A percentile compares a stretch with the other conserved stretches of the same genome.
These are phyloP conservation scores for Sapajus apella DNA, from an alignment of 2,113 vertebrate genomes.

Conservation along the genomic window DNA sequence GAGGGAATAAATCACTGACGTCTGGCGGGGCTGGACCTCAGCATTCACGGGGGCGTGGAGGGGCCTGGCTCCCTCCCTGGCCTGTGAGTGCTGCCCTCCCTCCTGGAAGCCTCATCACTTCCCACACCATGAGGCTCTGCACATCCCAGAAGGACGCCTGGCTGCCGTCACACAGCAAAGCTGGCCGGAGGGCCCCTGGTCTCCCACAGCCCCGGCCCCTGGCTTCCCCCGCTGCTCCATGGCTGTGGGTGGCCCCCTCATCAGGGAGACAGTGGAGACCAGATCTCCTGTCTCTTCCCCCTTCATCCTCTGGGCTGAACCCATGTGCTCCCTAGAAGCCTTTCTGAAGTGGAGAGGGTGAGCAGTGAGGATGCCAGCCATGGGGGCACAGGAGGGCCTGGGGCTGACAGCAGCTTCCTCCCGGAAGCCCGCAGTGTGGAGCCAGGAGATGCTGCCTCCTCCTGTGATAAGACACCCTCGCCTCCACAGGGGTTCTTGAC, in stretches of 20 bases:
- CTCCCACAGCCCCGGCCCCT: background rate
- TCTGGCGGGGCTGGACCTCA: rapidly evolving
- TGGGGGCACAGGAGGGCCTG: rapidly evolving
- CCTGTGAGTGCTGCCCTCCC: background rate
- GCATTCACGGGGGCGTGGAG: no score
- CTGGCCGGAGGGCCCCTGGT: background rate
- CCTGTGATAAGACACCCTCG: rapidly evolving
- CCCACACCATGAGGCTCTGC: background rate
- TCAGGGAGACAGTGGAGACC: background rate
- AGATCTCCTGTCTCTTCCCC: background rate
- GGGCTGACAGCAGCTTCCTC: background rate
- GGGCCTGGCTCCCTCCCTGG: background rate
- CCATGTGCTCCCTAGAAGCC: background rate
- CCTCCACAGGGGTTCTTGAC: background rate
- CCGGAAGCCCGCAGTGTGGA: background rate
- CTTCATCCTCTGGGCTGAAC: background rate
- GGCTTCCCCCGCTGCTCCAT: background rate
- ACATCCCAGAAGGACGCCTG: background rate
- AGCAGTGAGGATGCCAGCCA: background rate
- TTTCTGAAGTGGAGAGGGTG: no score
- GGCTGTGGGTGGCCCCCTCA: no score
- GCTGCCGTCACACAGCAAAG: background rate
- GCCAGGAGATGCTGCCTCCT: background rate
- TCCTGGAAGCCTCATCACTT: background rate
- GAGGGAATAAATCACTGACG: constrained; percentile 42